A percentile compares a stretch with the other conserved stretches of the same genome.
phyloP scores from a whole-genome alignment of 2,113 vertebrate species.

The Fulmarus glacialis region DNA sequence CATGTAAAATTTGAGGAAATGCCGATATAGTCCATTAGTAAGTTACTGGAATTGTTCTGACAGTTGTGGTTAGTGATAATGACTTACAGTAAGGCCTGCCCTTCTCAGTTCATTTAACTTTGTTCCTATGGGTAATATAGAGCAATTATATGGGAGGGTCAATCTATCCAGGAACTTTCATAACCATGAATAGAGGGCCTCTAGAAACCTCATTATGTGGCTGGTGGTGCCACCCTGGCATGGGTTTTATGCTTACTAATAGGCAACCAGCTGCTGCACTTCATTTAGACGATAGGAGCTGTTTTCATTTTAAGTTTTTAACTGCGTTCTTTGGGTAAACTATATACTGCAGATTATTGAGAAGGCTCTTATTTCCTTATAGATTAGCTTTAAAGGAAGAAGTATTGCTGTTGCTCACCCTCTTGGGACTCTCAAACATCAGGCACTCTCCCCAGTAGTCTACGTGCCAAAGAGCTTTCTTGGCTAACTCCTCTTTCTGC shows the following conservation, averaged over 20 bases:
- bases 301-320: neutral
- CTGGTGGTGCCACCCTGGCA: neutral
- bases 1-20: neutral
- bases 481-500: slow-evolving; percentile 11
- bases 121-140: slow-evolving; percentile 49
- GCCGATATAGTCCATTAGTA: slow-evolving; percentile 71
- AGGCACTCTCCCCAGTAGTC: neutral
- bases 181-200: neutral
- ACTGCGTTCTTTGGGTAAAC: neutral
- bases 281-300: neutral
- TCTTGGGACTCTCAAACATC: slow-evolving; percentile 13
- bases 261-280: neutral
- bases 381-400: slow-evolving; percentile 32
- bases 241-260: neutral
- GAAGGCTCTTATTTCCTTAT: slow-evolving; percentile 10
- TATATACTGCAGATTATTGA: neutral
- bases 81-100: slow-evolving; percentile 69
- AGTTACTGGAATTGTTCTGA: slow-evolving; percentile 75
- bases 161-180: slow-evolving; percentile 10
- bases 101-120: slow-evolving; percentile 6
- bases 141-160: slow-evolving; percentile 48
- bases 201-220: neutral
- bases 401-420: slow-evolving; percentile 1
- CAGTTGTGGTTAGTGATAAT: slow-evolving; percentile 72
- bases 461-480: slow-evolving; percentile 62